Percentiles rank a stretch among this genome's conserved stretches.
Conservation (phyloP, 2,113 vertebrate species). For the Dipodomys stephensi region DNA sequence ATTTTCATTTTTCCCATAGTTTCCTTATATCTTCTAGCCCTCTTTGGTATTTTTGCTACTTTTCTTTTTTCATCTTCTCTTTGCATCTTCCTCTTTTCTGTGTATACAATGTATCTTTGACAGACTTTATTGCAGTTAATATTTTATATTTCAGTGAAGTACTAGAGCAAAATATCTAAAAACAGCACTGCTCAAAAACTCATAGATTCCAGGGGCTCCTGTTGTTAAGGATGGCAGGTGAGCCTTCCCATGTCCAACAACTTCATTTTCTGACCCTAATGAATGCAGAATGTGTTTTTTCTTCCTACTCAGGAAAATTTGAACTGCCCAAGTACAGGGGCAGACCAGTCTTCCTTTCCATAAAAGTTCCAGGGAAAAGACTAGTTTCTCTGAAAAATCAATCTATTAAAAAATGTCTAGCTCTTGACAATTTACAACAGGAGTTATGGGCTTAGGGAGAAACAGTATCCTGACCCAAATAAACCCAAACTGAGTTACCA, state of each 20-base stretch:
- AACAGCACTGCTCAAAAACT: background rate
- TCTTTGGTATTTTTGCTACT: background rate
- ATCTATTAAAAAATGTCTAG: background rate
- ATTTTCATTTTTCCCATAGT: conserved; percentile 4
- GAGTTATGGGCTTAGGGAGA: background rate
- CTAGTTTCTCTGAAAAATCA: background rate
- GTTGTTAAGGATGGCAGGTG: too few relatives aligned
- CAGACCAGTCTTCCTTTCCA: background rate
- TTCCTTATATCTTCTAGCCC: background rate
- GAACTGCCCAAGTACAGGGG: background rate
- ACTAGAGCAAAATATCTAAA: background rate
- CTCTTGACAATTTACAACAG: background rate
- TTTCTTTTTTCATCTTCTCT: conserved; percentile 14
- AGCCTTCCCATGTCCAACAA: background rate
- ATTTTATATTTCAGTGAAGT: background rate
- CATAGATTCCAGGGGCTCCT: background rate
- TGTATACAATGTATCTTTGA: background rate
- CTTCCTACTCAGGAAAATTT: background rate
- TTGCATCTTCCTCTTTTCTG: conserved; percentile 30
- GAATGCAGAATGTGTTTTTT: background rate
- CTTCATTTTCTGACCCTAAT: background rate
- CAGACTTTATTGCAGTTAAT: background rate
- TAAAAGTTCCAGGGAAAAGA: background rate
- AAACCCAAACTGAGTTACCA: background rate
- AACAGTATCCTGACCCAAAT: background rate